These are phyloP conservation scores for Nibea albiflora DNA, from an alignment of 2,113 vertebrate genomes.

Conservation along the genomic window DNA sequence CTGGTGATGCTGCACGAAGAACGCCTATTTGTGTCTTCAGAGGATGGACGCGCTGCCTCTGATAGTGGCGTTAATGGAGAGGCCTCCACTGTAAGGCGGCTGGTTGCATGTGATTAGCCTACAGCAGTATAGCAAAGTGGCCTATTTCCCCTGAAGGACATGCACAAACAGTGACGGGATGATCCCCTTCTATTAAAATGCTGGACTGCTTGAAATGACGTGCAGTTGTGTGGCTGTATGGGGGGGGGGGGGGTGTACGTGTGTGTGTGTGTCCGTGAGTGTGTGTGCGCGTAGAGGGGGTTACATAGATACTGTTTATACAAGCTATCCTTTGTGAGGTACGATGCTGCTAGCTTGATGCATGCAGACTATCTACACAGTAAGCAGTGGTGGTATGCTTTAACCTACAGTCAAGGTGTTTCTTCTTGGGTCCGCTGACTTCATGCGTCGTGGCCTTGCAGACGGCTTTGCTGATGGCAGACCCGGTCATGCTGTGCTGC, in stretches of 20 bases:
- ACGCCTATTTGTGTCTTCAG: conserved; percentile 65
- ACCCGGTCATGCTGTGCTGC: conserved; percentile 93
- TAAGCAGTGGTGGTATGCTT: conserved; percentile 72
- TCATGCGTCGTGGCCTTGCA: conserved; percentile 93
- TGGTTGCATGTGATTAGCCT: conserved; percentile 71
- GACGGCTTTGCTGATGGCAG: conserved; percentile 89
- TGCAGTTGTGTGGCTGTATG: not conserved
- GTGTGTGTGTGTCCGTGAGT: not conserved
- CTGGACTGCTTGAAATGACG: conserved; percentile 2
- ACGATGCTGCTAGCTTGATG: conserved; percentile 41
- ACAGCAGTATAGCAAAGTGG: conserved; percentile 60
- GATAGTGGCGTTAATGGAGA: conserved; percentile 71
- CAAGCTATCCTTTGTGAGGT: conserved; percentile 68
- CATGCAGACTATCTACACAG: conserved; percentile 49
- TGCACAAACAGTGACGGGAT: conserved; percentile 50
- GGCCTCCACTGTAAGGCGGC: conserved; percentile 70
- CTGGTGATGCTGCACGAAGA: conserved; percentile 42
- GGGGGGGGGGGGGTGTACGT: not conserved
- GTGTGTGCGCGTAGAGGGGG: not conserved
- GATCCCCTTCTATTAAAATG: conserved; percentile 8
- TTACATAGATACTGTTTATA: conserved; percentile 44
- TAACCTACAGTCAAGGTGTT: conserved; percentile 93
- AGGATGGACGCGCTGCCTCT: conserved; percentile 40
- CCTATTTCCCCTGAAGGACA: conserved; percentile 73
- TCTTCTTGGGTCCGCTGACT: conserved; percentile 93